These are phyloP conservation scores for Alouatta palliata DNA, from an alignment of 2,113 vertebrate species.

Conservation along the genomic window DNA sequence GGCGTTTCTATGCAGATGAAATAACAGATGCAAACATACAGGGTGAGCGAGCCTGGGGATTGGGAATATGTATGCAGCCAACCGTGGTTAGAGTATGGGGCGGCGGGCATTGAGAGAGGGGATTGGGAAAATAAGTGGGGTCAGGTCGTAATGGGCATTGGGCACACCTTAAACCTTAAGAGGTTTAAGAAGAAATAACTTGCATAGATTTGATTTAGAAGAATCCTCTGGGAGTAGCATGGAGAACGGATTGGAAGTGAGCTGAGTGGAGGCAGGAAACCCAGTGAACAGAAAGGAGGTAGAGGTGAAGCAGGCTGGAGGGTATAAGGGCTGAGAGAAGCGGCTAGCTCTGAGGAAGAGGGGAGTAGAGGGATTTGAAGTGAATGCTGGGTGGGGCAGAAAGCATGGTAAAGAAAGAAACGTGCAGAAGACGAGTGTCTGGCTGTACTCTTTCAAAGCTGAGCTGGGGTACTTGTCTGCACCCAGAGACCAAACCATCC, in stretches of 20 bases:
- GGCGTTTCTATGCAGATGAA: not conserved
- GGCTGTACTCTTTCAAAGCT: no score
- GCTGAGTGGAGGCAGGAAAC: not conserved
- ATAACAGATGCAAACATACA: not conserved
- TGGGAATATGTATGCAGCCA: not conserved
- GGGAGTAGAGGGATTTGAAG: fast-evolving
- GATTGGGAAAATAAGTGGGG: no score
- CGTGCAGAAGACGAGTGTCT: not conserved
- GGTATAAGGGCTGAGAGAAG: not conserved
- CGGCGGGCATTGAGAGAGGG: fast-evolving
- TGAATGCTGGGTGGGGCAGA: not conserved
- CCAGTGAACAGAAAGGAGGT: not conserved
- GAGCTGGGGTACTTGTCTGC: not conserved
- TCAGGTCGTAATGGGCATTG: not conserved
- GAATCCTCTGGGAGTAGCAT: not conserved
- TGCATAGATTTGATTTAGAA: not conserved
- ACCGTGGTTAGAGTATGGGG: no score
- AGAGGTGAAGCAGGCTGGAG: not conserved
- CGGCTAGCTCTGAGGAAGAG: not conserved
- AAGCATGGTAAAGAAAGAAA: not conserved
- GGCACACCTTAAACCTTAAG: not conserved
- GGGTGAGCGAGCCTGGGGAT: not conserved
- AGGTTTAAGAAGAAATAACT: not conserved
- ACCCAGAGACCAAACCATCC: not conserved
- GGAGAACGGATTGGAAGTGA: not conserved